phyloP scores from a whole-genome alignment of 2,888 invertebrate species.

The Margaritifera margaritifera region DNA sequence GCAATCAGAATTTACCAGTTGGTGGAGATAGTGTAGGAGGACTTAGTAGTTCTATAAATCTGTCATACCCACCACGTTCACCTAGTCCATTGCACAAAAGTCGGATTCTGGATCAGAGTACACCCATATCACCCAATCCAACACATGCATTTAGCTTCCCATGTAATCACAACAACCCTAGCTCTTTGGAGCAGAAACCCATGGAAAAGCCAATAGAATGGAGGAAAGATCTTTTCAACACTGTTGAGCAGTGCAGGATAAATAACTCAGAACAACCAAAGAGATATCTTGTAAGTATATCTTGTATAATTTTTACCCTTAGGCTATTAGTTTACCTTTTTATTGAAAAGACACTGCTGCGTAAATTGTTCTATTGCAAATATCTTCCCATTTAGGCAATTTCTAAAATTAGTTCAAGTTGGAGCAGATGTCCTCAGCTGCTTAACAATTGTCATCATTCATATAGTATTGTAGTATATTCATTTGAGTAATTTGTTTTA shows the following conservation, averaged over 20 bases:
- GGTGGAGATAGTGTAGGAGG: neutral
- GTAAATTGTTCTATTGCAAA: too few species aligned
- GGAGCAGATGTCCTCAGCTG: too few species aligned
- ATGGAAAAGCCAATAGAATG: constrained; percentile 24
- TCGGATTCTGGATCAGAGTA: constrained; percentile 57
- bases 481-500: too few species aligned
- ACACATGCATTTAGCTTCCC: constrained; percentile 19
- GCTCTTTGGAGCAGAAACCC: constrained; percentile 8
- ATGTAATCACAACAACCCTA: constrained; percentile 3
- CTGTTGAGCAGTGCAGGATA: constrained; percentile 15
- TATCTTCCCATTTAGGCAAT: too few species aligned
- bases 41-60: too few species aligned
- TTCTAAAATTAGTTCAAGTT: too few species aligned
- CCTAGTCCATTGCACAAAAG: constrained; percentile 50
- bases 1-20: constrained; percentile 2
- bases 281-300: neutral
- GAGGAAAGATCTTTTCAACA: constrained; percentile 36
- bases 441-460: too few species aligned
- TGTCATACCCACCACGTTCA: constrained; percentile 37
- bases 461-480: too few species aligned
- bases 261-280: constrained; percentile 11
- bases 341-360: too few species aligned
- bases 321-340: neutral
- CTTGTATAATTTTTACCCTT: neutral
- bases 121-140: constrained; percentile 43